Evolutionary conservation across 2,888 invertebrate genomes (phyloP).

Genomic region (Gisinianus flammeolus): DNA sequence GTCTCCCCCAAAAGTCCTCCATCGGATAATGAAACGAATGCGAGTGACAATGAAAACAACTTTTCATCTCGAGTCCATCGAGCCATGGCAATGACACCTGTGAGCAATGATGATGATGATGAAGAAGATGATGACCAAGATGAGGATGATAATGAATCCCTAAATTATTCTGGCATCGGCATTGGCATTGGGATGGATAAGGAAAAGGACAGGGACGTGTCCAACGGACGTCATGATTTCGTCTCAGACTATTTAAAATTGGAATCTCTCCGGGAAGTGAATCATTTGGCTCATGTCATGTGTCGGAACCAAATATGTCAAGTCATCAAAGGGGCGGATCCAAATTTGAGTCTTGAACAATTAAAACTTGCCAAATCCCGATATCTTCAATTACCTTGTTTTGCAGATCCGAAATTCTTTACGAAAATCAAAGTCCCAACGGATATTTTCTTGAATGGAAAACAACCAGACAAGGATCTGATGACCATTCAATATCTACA

Average conservation of each 20-base stretch:
- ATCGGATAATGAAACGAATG: background rate
- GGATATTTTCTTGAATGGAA: background rate
- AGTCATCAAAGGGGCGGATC: constrained; percentile 19
- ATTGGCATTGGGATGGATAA: background rate
- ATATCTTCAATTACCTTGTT: constrained; percentile 21
- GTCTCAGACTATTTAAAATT: constrained; percentile 16
- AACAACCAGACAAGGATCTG: constrained; percentile 1
- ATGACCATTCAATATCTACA: constrained; percentile 14
- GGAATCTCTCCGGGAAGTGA: constrained; percentile 21
- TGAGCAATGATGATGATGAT: background rate
- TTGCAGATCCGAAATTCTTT: constrained; percentile 21
- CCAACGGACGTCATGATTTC: background rate
- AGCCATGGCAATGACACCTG: background rate
- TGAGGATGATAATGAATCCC: background rate
- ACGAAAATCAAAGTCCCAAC: constrained; percentile 20
- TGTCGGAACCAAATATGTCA: constrained; percentile 6
- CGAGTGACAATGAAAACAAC: background rate
- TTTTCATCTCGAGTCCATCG: background rate
- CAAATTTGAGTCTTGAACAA: constrained; percentile 23
- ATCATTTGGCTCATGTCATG: constrained; percentile 16
- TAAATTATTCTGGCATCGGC: background rate
- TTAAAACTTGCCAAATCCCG: constrained; percentile 23
- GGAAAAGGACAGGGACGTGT: background rate
- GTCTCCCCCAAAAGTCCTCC: constrained; percentile 19
- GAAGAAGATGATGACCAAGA: background rate